Percentiles rank a stretch among this genome's conserved stretches.
Evolutionary conservation across 2,888 invertebrate species (phyloP).

Genomic region (Balanococcus diminutus): DNA sequence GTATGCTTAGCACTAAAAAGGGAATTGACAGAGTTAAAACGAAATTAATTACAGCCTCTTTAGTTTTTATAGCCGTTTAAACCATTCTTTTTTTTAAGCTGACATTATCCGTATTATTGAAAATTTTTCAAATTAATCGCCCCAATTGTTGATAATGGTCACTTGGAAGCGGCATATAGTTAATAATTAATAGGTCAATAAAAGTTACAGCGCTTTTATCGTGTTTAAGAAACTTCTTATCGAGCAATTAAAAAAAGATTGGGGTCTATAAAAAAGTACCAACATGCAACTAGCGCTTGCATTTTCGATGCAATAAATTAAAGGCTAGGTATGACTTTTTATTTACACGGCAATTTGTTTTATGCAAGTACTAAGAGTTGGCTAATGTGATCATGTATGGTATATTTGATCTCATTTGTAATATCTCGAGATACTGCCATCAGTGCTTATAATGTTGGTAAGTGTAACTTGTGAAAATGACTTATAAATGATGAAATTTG

Average conservation of each 20-base stretch:
- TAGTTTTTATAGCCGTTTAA: constrained; percentile 23
- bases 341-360: not conserved
- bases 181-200: constrained; percentile 34
- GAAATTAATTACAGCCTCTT: constrained; percentile 1
- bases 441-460: not conserved
- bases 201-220: not conserved
- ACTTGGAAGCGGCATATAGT: not conserved
- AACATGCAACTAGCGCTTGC: not conserved
- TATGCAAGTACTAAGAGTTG: not conserved
- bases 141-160: not conserved
- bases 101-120: not conserved
- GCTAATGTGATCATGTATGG: not conserved
- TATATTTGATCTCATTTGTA: not conserved
- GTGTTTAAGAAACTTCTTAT: not conserved
- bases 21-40: not conserved
- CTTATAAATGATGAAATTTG: not conserved
- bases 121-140: constrained; percentile 27
- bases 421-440: not conserved
- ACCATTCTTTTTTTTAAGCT: not conserved
- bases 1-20: not conserved
- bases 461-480: not conserved
- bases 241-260: constrained; percentile 20
- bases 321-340: not conserved
- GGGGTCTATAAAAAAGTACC: not conserved
- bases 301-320: not conserved